phyloP scores from a whole-genome alignment of 2,113 vertebrate species.

The Cynocephalus volans region DNA sequence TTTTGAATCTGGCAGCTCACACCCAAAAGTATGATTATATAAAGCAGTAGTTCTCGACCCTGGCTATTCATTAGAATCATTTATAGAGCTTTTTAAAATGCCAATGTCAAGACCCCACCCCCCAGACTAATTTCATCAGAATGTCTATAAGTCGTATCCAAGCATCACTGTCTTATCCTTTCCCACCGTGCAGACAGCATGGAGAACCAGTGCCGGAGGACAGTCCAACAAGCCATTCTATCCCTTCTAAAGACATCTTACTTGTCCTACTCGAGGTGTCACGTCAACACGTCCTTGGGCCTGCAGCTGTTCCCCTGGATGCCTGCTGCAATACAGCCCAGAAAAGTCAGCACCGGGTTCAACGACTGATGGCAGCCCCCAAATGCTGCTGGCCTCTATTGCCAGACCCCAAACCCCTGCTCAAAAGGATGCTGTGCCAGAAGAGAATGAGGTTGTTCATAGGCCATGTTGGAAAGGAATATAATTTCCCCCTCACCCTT shows the following conservation, averaged over 20 bases:
- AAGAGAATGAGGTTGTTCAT: background rate
- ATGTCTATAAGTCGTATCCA: too few species aligned
- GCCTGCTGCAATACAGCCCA: background rate
- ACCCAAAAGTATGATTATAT: background rate
- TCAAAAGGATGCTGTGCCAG: background rate
- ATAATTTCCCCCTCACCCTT: background rate
- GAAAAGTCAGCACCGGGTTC: background rate
- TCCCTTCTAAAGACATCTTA: background rate
- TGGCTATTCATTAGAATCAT: too few species aligned
- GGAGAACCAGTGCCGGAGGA: background rate
- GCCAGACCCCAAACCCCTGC: background rate
- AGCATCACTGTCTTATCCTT: too few species aligned
- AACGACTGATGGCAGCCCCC: background rate
- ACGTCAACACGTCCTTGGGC: background rate
- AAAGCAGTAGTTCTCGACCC: too few species aligned
- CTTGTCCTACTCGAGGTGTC: background rate
- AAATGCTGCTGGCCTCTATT: background rate
- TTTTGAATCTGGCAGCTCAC: background rate
- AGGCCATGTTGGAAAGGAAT: background rate
- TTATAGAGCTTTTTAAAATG: too few species aligned
- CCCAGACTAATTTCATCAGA: too few species aligned
- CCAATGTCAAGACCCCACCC: too few species aligned
- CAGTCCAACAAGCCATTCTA: background rate
- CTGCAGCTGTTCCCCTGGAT: background rate
- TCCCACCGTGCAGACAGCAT: too few species aligned